Evolutionary conservation across 2,113 vertebrate species (phyloP), one percentile per base, ranked within the genome.

Genomic region (Coptodon rendalli): DNA sequence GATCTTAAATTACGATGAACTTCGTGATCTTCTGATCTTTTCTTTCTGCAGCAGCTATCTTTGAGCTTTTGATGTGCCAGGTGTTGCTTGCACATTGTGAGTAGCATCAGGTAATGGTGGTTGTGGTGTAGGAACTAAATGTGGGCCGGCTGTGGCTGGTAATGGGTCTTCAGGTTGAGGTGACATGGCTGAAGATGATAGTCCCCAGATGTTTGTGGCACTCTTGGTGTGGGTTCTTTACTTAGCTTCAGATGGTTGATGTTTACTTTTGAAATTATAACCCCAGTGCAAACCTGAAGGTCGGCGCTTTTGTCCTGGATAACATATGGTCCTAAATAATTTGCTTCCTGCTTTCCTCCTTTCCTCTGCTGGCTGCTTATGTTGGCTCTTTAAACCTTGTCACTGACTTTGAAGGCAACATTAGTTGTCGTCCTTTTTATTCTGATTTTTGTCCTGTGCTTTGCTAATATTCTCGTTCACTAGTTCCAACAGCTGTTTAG

Each of bases 31-130:
- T 63, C 59, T 63, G 59, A 4, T 6, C 1, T 3, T n/a, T 12
- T 36, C 4, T 66, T 66, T 36, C 34, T n/a, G 61, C 34, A 5
- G 61, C 61, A n/a, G 61, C 61, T 0, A 2, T 38, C 0, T 0
- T 66, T 38, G 61, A 66, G 31, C 31, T 66, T 66, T 38, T 66
- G 34, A n/a, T 66, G 61, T 38, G 31, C 61, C 34, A 66, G 34
- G 34, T 66, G 34, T 38, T 66, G 10, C 2, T n/a, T 66, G 31
- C 61, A 1, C 31, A 66, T 36, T 66, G 31, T 66, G 61, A 66
- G 6, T 31, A 36, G 31, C 61, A 12, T 12, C 61, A 66, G 61
- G 34, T 66, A 66, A 66, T 38, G 34, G 34, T n/a, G 61, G 6
- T n/a, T 38, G 17, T 66, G 61, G 34, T n/a, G 61, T 66, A 66